phyloP scores from a whole-genome alignment of 2,888 invertebrate genomes.

The Steinernema scapterisci region DNA sequence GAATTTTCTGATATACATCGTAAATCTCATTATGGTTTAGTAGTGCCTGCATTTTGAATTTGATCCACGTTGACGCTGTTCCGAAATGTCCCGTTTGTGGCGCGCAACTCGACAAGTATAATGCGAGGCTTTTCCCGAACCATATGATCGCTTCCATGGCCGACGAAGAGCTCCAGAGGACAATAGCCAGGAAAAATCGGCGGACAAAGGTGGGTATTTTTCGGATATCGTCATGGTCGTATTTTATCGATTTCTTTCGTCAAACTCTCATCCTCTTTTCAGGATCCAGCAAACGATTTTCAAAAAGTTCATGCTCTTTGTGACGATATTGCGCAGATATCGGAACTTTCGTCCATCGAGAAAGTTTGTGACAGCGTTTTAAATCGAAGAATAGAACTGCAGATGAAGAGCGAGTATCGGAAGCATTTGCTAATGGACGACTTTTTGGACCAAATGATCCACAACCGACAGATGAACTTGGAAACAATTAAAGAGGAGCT shows the following conservation, averaged over 20 bases:
- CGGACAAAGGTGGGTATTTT: too few species aligned
- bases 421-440: constrained; percentile 75
- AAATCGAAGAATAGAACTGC: constrained; percentile 33
- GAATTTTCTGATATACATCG: not conserved
- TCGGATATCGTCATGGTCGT: too few species aligned
- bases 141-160: constrained; percentile 42
- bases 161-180: constrained; percentile 33
- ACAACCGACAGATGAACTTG: constrained; percentile 77
- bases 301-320: constrained; percentile 26
- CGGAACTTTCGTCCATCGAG: constrained; percentile 36
- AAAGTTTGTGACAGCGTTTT: constrained; percentile 35
- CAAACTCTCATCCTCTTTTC: too few species aligned
- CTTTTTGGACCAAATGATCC: constrained; percentile 79
- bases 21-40: constrained; percentile 31
- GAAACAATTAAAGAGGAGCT: constrained; percentile 77
- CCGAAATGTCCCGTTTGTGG: constrained; percentile 41
- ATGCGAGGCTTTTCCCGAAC: constrained; percentile 39
- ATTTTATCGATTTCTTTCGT: too few species aligned
- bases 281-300: not conserved
- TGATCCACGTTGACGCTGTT: constrained; percentile 6
- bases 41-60: constrained; percentile 39
- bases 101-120: constrained; percentile 35
- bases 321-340: constrained; percentile 9
- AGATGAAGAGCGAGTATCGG: constrained; percentile 35
- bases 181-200: too few species aligned